These are phyloP conservation scores for Rhabdomys pumilio DNA, from an alignment of 2,797 vertebrate species.

Conservation along the genomic window DNA sequence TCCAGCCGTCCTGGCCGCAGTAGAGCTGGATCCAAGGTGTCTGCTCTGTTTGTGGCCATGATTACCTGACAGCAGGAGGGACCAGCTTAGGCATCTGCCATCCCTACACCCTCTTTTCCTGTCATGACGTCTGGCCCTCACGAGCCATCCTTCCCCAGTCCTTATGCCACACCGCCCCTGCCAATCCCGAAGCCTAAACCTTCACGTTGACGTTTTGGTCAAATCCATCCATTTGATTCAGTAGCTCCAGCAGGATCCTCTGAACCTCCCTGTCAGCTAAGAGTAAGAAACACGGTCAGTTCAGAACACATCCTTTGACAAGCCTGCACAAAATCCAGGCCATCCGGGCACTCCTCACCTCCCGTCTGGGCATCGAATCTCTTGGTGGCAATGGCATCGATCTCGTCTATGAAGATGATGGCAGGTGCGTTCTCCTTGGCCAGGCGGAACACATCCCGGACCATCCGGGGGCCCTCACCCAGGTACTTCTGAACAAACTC, in stretches of 20 bases:
- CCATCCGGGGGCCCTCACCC: constrained; percentile 97
- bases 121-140: not conserved
- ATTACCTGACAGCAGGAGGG: constrained; percentile 91
- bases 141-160: not conserved
- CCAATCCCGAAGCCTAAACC: constrained; percentile 86
- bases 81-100: not conserved
- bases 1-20: constrained; percentile 96
- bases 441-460: constrained; percentile 96
- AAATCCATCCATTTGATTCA: constrained; percentile 98
- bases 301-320: fast-evolving
- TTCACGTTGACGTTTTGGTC: constrained; percentile 98
- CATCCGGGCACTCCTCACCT: constrained; percentile 87
- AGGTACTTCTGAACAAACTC: constrained; percentile 99
- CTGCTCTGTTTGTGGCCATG: constrained; percentile 98
- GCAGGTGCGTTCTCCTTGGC: constrained; percentile 98
- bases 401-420: constrained; percentile 99
- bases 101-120: not conserved
- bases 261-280: constrained; percentile 97
- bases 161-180: not conserved
- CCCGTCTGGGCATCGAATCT: constrained; percentile 97
- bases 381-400: constrained; percentile 98
- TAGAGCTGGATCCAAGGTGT: constrained; percentile 96
- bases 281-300: not conserved
- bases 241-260: constrained; percentile 96
- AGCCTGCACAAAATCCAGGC: not conserved